Percentiles rank a stretch among this genome's conserved stretches.
These are phyloP conservation scores for Pseudotriccus pelzelni DNA, from an alignment of 2,797 vertebrate genomes.

Conservation along the genomic window DNA sequence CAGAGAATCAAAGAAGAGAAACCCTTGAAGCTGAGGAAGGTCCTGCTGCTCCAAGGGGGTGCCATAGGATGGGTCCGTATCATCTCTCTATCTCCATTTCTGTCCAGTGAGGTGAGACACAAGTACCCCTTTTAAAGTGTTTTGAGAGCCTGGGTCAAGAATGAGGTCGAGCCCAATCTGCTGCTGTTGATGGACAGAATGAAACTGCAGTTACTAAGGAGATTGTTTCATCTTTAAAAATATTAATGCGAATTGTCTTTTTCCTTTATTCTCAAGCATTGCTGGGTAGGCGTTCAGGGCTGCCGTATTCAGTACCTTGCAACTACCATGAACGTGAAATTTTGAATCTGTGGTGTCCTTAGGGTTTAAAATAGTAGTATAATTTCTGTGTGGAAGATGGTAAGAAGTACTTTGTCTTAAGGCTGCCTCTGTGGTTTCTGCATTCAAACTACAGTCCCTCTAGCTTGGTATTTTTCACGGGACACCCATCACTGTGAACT, in stretches of 20 bases:
- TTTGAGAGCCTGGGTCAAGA: neutral
- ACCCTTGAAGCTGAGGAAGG: neutral
- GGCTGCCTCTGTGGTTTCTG: neutral
- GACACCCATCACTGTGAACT: neutral
- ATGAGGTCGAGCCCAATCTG: neutral
- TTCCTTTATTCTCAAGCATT: neutral
- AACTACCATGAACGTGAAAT: neutral
- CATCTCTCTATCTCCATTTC: neutral
- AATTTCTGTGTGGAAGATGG: neutral
- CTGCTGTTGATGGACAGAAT: neutral
- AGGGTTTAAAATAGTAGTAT: neutral
- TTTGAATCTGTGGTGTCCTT: neutral
- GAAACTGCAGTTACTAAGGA: neutral
- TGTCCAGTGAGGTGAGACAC: neutral
- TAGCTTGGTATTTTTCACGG: neutral
- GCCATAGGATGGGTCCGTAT: rapidly evolving
- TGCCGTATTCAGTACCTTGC: neutral
- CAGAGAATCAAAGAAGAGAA: neutral
- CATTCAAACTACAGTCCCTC: rapidly evolving
- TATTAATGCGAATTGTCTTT: neutral
- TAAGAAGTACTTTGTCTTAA: neutral
- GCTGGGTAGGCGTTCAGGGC: neutral
- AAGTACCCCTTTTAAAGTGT: neutral
- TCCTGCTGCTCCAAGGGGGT: neutral
- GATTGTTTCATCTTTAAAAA: neutral